Percentiles rank a stretch among this genome's conserved stretches.
Conservation (phyloP, 2,113 vertebrate genomes). For the Sphyrna mokarran region DNA sequence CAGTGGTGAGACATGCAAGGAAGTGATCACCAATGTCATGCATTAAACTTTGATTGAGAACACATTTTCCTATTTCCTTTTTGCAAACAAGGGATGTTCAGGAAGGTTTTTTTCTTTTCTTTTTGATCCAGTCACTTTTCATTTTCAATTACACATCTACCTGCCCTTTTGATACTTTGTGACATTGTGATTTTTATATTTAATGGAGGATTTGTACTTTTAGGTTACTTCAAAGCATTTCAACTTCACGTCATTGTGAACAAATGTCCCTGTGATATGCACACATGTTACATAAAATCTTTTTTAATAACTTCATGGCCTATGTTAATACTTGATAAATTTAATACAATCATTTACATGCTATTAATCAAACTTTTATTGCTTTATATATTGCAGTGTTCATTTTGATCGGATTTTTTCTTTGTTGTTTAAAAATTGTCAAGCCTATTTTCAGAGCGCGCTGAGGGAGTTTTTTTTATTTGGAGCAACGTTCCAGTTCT, state of each 20-base stretch:
- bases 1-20: neutral
- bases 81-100: neutral
- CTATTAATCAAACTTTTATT: neutral
- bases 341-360: neutral
- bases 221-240: slow-evolving; percentile 17
- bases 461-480: neutral
- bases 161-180: neutral
- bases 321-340: neutral
- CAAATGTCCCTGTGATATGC: neutral
- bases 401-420: neutral
- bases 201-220: slow-evolving; percentile 1
- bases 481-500: neutral
- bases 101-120: neutral
- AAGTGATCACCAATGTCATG: neutral
- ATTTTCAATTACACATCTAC: slow-evolving; percentile 30
- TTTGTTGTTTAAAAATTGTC: neutral
- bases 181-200: neutral
- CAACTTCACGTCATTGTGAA: neutral
- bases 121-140: slow-evolving; percentile 21
- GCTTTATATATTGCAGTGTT: neutral
- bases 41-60: slow-evolving; percentile 13
- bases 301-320: neutral
- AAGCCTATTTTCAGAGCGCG: neutral
- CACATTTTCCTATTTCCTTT: slow-evolving; percentile 13
- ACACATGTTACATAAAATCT: neutral